Base-by-base conservation (phyloP, 1,140 invertebrate genomes). In the Uloborus diversus region DNA sequence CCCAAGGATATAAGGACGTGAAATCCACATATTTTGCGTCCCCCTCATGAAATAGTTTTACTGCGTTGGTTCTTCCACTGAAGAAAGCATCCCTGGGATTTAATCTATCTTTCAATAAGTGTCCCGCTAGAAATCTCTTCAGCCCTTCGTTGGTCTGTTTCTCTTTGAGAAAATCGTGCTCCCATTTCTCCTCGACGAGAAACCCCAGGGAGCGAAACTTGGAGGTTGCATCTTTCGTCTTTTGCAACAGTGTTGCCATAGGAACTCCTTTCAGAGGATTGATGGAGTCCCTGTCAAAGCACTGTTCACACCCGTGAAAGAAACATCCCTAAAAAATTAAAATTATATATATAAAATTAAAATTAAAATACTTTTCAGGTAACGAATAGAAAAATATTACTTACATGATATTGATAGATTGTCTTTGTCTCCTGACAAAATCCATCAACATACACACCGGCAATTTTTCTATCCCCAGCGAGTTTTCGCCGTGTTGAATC, bases 401-500 rank as follows among this genome's bases (percentile, higher is more conserved):
- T n/a, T n/a, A 17, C 51, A n/a, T 56, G 51, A 56, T n/a, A 56
- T 20, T 56, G 51, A 20, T 56, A 56, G 14, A 56, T 20, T 11
- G 51, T 56, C 9, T 56, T 56, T 56, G 51, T 56, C 20, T 56
- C 51, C 4, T n/a, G 5, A 20, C 51, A 56, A 20, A 11, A 56
- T 7, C 51, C 51, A 25, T 56, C 42, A 47, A 47, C 42, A 9
- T 9, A 47, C n/a, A n/a, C n/a, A 9, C n/a, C 42, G 9, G 42
- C 42, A 47, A 47, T 47, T 9, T 47, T 47, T 47, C n/a, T 47
- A 9, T 47, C 53, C 59, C 62, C 11, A 32, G 35, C 23, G 61
- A 33, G 53, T 81, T 56, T 28, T 49, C 0, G 17, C 35, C 65
- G 42, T 81, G 30, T 69, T 53, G 28, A 4, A 81, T 81, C 14